phyloP scores from a whole-genome alignment of 2,797 vertebrate genomes.

The Hydrophis major region DNA sequence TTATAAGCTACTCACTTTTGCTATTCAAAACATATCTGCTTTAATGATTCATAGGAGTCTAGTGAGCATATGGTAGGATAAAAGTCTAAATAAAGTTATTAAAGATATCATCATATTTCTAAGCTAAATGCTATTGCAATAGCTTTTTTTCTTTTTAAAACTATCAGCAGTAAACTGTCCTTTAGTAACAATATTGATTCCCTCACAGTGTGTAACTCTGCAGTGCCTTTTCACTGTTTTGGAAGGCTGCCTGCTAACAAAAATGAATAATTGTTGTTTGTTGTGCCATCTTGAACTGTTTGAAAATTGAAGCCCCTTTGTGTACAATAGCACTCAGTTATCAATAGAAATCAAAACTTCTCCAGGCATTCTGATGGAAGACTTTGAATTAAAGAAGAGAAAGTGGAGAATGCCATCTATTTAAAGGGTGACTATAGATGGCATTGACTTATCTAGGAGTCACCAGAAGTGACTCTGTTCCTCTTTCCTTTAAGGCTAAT shows the following conservation, averaged over 20 bases:
- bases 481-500: background rate
- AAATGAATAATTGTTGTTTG: constrained; percentile 43
- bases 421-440: constrained; percentile 19
- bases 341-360: constrained; percentile 21
- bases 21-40: background rate
- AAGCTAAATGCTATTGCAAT: background rate
- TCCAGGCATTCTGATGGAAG: background rate
- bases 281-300: constrained; percentile 40
- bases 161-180: constrained; percentile 7
- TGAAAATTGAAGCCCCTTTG: constrained; percentile 34
- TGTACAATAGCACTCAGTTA: constrained; percentile 22
- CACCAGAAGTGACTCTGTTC: background rate
- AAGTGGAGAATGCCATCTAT: constrained; percentile 15
- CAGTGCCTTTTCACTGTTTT: constrained; percentile 24
- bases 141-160: background rate
- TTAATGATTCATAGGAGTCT: background rate
- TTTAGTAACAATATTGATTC: constrained; percentile 30
- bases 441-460: constrained; percentile 20
- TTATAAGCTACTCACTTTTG: background rate
- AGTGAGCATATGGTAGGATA: background rate
- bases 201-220: background rate
- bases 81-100: background rate
- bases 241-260: constrained; percentile 47
- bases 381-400: constrained; percentile 4
- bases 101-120: background rate